Percentiles rank a stretch among this genome's conserved stretches.
phyloP scores from a whole-genome alignment of 53 echinoderm and acorn worm genomes.

The Zoroaster sp. region DNA sequence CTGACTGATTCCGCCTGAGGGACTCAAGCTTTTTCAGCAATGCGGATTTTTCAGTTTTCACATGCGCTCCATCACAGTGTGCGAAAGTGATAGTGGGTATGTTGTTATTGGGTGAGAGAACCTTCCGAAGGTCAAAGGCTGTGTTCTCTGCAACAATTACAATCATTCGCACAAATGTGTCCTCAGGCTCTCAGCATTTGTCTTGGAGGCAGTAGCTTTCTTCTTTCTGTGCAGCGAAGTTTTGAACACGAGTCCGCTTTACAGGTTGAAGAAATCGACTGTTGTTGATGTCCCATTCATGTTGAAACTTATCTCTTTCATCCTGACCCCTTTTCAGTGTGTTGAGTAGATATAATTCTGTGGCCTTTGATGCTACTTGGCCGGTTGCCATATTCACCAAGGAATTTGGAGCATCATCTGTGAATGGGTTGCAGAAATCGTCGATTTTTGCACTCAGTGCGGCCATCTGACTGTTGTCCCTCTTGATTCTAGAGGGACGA shows the following conservation, averaged over 20 bases:
- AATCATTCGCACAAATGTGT: no score
- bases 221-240: constrained; percentile 56
- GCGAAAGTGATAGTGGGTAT: no score
- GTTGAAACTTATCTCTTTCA: constrained; percentile 42
- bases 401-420: constrained; percentile 12
- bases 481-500: constrained; percentile 45
- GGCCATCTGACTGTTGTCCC: constrained; percentile 61
- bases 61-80: no score
- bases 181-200: no score
- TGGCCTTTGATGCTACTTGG: constrained; percentile 56
- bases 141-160: no score
- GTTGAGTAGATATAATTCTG: constrained; percentile 35
- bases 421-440: constrained; percentile 71
- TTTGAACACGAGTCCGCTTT: constrained; percentile 52
- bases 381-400: constrained; percentile 72
- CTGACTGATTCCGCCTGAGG: no score
- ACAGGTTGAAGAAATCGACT: constrained; percentile 54
- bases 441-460: constrained; percentile 33
- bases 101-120: no score
- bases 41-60: no score
- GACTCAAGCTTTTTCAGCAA: no score
- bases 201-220: no score
- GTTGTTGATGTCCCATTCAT: constrained; percentile 44
- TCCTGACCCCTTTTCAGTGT: constrained; percentile 51
- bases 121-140: no score